These are phyloP conservation scores for Tridacna crocea DNA, from an alignment of 2,888 invertebrate genomes.

Conservation along the genomic window DNA sequence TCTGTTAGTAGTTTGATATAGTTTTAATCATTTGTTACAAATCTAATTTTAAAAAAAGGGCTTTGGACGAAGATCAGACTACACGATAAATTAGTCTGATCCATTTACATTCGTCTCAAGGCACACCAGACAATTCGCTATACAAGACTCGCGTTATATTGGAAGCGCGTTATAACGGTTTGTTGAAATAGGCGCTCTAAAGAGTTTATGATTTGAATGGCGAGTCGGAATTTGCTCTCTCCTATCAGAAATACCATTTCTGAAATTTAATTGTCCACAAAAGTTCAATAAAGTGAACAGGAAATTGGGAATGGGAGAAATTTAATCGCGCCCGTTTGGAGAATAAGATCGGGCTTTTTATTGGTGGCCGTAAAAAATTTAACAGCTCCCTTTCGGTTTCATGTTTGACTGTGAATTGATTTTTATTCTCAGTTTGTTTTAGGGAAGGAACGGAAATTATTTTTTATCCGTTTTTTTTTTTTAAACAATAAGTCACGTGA, in stretches of 20 bases:
- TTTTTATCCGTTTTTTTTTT: too few relatives aligned
- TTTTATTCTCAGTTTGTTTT: too few relatives aligned
- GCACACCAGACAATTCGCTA: too few relatives aligned
- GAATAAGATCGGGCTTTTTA: constrained; percentile 7
- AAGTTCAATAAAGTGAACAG: neutral
- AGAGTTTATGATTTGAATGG: neutral
- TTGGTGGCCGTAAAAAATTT: neutral
- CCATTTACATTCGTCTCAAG: too few relatives aligned
- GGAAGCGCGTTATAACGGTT: too few relatives aligned
- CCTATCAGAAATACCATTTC: neutral
- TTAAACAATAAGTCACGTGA: too few relatives aligned
- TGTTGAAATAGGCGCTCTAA: neutral
- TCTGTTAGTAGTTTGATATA: neutral
- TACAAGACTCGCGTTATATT: too few relatives aligned
- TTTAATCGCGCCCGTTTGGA: neutral
- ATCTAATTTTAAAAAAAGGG: neutral
- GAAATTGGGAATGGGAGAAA: constrained; percentile 3
- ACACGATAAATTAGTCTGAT: too few relatives aligned
- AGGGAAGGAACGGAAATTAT: too few relatives aligned
- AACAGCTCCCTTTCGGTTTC: neutral
- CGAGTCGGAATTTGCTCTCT: constrained; percentile 4
- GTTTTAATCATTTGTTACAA: neutral
- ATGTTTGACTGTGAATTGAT: too few relatives aligned
- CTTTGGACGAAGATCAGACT: too few relatives aligned
- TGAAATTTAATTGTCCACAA: constrained; percentile 12